A percentile compares a stretch with the other conserved stretches of the same genome.
Conservation (phyloP, 2,797 vertebrate genomes). For the Buceros bicornis region DNA sequence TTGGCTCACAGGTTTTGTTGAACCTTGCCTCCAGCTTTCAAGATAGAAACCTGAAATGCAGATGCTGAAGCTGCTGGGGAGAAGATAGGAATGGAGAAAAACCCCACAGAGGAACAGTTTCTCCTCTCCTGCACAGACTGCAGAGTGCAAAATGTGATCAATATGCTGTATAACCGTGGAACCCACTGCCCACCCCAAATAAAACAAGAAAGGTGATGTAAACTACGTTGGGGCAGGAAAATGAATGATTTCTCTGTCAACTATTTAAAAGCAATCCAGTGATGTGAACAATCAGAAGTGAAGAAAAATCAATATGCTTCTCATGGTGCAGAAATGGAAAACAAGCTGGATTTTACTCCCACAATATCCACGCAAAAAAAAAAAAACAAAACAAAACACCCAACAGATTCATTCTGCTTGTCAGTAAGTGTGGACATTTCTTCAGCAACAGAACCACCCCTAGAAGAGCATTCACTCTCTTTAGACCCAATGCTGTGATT, state of each 20-base stretch:
- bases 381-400: not conserved
- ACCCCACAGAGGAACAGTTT: not conserved
- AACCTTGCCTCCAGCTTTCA: not conserved
- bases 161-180: not conserved
- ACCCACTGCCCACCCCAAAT: not conserved
- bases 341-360: slow-evolving; percentile 60
- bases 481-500: not conserved
- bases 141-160: not conserved
- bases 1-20: not conserved
- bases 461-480: not conserved
- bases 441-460: not conserved
- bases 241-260: slow-evolving; percentile 66
- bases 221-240: slow-evolving; percentile 47
- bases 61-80: not conserved
- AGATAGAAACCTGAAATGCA: not conserved
- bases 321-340: slow-evolving; percentile 64
- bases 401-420: slow-evolving; percentile 29
- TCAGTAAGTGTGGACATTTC: not conserved
- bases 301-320: slow-evolving; percentile 73
- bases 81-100: not conserved
- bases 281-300: slow-evolving; percentile 69
- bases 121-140: not conserved
- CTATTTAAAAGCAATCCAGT: slow-evolving; percentile 75
- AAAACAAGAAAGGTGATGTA: not conserved
- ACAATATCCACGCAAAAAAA: slow-evolving; percentile 4